Conservation (phyloP, 2,113 vertebrate genomes). For the Leptosomus discolor region DNA sequence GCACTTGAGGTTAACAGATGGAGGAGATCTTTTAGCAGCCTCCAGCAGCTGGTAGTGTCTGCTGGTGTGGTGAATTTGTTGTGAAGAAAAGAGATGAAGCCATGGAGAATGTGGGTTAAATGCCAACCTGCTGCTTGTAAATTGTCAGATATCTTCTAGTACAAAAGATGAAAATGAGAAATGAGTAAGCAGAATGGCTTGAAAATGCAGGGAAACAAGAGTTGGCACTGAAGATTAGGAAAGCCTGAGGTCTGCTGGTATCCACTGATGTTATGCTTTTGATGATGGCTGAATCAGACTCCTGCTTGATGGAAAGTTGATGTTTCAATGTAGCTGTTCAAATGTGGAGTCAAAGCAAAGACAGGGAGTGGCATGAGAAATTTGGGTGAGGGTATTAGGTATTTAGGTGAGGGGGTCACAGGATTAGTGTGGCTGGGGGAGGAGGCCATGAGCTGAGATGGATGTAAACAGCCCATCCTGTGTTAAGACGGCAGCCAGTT, state of each 20-base stretch:
- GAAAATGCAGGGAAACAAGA: rapidly evolving
- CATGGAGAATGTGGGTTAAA: not conserved
- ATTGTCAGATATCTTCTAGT: not conserved
- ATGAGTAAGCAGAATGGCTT: not conserved
- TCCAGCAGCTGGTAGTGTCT: not conserved
- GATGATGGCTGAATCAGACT: not conserved
- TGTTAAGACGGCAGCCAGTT: not conserved
- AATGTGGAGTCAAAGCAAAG: not conserved
- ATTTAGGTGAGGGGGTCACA: not conserved
- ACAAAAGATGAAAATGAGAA: not conserved
- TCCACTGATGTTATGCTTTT: not conserved
- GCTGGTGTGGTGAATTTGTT: not conserved
- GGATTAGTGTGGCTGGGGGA: rapidly evolving
- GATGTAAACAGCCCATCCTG: not conserved
- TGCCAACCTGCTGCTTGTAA: not conserved
- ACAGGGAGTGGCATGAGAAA: not conserved
- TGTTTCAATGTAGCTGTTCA: not conserved
- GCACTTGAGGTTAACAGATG: not conserved
- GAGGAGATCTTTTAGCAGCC: not conserved
- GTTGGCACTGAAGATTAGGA: not conserved
- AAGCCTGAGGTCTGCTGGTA: not conserved
- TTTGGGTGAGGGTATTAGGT: not conserved
- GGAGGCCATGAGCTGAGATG: not conserved
- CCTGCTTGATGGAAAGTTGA: not conserved
- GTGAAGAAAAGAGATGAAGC: not conserved